Percentiles rank a stretch among this genome's conserved stretches.
These are phyloP conservation scores for Crocuta crocuta DNA, from an alignment of 2,113 vertebrate genomes.

Conservation along the genomic window DNA sequence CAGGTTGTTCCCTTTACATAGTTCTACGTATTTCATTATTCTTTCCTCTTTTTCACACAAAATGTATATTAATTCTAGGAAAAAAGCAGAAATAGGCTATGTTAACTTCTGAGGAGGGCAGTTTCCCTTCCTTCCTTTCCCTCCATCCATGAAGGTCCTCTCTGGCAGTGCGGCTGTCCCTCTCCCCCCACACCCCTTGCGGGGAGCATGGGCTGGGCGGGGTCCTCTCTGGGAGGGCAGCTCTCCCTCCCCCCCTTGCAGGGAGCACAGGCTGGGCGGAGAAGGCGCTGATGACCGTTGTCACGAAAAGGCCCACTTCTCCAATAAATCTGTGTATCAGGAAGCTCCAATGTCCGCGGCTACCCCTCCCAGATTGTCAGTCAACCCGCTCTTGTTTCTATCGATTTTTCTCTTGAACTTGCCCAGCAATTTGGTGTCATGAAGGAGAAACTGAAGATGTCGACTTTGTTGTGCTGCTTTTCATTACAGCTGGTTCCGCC, in stretches of 20 bases:
- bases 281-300: background rate
- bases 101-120: background rate
- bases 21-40: background rate
- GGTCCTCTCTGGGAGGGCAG: too few species aligned
- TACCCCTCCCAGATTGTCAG: background rate
- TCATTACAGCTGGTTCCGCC: constrained; percentile 93
- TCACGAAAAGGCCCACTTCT: background rate
- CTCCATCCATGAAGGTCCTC: too few species aligned
- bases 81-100: background rate
- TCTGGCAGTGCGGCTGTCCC: too few species aligned
- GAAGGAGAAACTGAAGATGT: background rate
- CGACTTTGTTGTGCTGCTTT: background rate
- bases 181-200: background rate
- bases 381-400: background rate
- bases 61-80: background rate
- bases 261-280: background rate
- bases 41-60: background rate
- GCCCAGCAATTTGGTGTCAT: background rate
- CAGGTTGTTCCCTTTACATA: background rate
- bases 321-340: background rate
- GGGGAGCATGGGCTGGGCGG: background rate
- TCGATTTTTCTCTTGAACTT: background rate
- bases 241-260: background rate
- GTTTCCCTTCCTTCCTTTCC: background rate
- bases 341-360: background rate